A percentile compares a stretch with the other conserved stretches of the same genome.
phyloP scores from a whole-genome alignment of 2,797 vertebrate species.

The Smutsia temminckii region DNA sequence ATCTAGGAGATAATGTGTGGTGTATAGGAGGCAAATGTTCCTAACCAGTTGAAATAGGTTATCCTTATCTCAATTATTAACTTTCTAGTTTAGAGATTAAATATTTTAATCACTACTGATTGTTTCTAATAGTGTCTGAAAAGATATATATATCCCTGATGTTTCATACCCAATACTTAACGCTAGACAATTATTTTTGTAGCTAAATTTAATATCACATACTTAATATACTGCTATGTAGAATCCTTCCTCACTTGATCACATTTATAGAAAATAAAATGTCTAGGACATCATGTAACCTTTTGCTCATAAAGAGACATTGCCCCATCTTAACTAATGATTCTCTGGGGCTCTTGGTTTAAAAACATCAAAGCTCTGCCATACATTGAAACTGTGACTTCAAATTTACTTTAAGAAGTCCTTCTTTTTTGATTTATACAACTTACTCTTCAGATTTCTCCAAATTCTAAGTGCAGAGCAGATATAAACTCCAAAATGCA shows the following conservation, averaged over 20 bases:
- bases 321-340: background rate
- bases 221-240: background rate
- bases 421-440: background rate
- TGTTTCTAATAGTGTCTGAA: background rate
- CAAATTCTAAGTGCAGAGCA: background rate
- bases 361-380: background rate
- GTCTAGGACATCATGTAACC: background rate
- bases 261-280: background rate
- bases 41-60: background rate
- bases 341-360: background rate
- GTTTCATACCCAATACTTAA: background rate
- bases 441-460: background rate
- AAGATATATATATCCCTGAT: background rate
- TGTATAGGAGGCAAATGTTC: background rate
- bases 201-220: background rate
- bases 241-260: background rate
- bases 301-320: background rate
- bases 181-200: background rate
- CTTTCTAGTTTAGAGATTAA: background rate
- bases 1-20: background rate
- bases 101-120: background rate
- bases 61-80: background rate
- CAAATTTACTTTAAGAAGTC: background rate
- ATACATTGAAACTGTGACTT: background rate
- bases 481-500: background rate